Base-by-base conservation (phyloP, 2,113 vertebrate genomes). In the Epinephelus moara region DNA sequence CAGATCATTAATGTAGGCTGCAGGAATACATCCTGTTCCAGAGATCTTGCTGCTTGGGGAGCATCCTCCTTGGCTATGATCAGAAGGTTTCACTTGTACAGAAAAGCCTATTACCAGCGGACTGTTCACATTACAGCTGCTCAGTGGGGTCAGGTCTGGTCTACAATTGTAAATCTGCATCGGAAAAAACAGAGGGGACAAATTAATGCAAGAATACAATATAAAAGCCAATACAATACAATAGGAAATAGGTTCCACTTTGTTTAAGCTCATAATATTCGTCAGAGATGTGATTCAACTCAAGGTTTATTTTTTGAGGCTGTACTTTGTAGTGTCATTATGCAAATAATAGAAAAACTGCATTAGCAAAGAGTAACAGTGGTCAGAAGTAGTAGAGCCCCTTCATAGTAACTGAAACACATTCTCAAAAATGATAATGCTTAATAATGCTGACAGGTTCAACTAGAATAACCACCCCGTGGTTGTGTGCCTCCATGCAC, bases 11-110 rank as follows among this genome's bases (percentile, higher is more conserved):
- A 25, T 13, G 21, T 81, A 55, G 47, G 70, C 61, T 57, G 81
- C 61, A 13, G 60, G 49, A 76, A 53, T 64, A 60, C 88, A 86
- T 83, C 76, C 79, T 74, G 81, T 76, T 70, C 42, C 72, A n/a
- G 61, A 27, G 49, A 18, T 19, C 47, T 56, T 2, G 27, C 64
- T 56, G 70, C 74, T 79, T 15, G 0, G 78, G 57, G 73, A 76
- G 19, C 9, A 37, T 72, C 45, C 63, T 69, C 50, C 64, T 40
- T 2, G 67, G 30, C 21, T 69, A 18, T 56, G 55, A 70, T 84
- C 60, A 14, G 59, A 69, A 0, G 3, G 0, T 9, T 76, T 53
- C 18, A 53, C 40, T 30, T 63, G 21, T 53, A 23, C 61, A 27
- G 73, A 17, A 40, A 70, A 78, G 60, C 19, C 55, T 6, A 2